Evolutionary conservation across 1,140 invertebrate species (phyloP), one percentile per base, ranked within the genome.

Genomic region (Drosophila obscura): DNA sequence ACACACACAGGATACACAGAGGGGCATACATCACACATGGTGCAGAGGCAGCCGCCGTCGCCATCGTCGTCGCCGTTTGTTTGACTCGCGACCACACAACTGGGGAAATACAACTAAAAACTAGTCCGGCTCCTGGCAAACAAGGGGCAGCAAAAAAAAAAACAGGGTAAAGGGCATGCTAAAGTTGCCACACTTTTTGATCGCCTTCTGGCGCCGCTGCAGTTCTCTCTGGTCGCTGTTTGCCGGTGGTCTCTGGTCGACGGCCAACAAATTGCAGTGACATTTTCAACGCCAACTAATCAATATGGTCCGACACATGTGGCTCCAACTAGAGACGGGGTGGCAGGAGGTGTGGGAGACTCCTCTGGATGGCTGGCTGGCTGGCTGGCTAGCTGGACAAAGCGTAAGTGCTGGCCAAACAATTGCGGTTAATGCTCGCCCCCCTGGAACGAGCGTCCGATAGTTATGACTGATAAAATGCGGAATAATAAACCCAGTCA

Each of bases 391-490:
- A 4, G 22, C 61, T 69, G 65, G 75, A 72, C 80, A 80, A 76
- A 49, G 53, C 49, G 74, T 63, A 77, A 83, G 75, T 88, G 83
- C 83, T 83, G 53, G 68, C 73, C 72, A 88, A 80, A 88, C 83
- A 89, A 88, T 80, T 88, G 83, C 84, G 79, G 84, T 77, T 88
- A 88, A 88, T 88, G 76, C 26, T 28, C 48, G 64, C 57, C 67
- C 64, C 68, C 77, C 81, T 77, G 62, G 24, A 71, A 50, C 72
- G 76, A 11, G 4, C 8, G 2, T 2, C 8, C 80, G 80, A 88
- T 83, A 83, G 80, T 87, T 87, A 79, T 88, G 64, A 77, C 83
- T 82, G 83, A 88, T 88, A 87, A 87, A 82, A 88, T 39, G 4
- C 35, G 2, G 35, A 13, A 39, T 87, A 87, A 85, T 77, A 85